A percentile compares a stretch with the other conserved stretches of the same genome.
Conservation (phyloP, 2,888 invertebrate species). For the Folsomia manolachei region DNA sequence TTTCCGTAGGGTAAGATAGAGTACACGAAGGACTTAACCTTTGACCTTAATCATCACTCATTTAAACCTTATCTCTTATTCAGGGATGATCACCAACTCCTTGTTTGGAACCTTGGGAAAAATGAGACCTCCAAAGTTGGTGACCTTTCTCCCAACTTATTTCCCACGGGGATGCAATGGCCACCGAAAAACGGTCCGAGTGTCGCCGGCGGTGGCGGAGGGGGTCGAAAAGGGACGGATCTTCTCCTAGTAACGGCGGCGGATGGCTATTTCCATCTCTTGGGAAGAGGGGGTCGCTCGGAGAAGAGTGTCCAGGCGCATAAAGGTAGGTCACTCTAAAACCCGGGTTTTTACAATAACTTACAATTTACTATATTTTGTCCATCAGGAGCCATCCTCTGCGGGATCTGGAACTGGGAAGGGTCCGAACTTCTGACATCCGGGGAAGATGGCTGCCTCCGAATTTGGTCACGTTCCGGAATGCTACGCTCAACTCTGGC, state of each 20-base stretch:
- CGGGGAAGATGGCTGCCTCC: constrained; percentile 94
- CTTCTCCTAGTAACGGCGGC: constrained; percentile 47
- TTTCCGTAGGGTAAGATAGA: constrained; percentile 73
- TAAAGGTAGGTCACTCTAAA: no score
- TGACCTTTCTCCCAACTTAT: constrained; percentile 77
- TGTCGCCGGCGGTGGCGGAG: constrained; percentile 23
- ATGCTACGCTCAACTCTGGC: constrained; percentile 86
- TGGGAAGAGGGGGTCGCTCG: constrained; percentile 83
- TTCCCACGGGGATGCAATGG: constrained; percentile 87
- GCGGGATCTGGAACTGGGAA: constrained; percentile 90
- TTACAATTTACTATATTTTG: background rate
- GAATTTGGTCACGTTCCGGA: constrained; percentile 95
- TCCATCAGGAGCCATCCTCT: constrained; percentile 70
- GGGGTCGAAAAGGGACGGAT: constrained; percentile 43
- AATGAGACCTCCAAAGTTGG: constrained; percentile 73
- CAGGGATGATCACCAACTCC: constrained; percentile 87
- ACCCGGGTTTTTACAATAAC: no score
- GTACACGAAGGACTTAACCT: background rate
- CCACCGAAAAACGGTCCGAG: constrained; percentile 63
- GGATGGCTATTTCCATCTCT: constrained; percentile 66
- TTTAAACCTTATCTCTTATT: background rate
- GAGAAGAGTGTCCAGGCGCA: constrained; percentile 93
- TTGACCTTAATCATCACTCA: no score
- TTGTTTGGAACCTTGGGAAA: constrained; percentile 82
- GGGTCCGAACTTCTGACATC: constrained; percentile 94